These are phyloP conservation scores for Pseudomugil gertrudae DNA, from an alignment of 2,797 vertebrate species.

Conservation along the genomic window DNA sequence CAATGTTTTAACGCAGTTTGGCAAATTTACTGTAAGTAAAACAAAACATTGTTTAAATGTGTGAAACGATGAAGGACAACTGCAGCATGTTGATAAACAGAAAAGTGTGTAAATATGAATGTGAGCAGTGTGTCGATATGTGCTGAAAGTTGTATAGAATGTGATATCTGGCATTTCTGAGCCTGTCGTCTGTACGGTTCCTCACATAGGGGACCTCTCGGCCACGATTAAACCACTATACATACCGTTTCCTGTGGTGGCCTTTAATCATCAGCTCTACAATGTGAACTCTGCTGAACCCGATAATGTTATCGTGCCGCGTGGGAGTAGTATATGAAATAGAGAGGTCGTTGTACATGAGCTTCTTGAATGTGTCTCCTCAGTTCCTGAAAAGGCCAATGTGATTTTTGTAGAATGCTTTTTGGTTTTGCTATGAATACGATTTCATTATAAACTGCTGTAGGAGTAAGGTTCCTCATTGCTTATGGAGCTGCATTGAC, in stretches of 20 bases:
- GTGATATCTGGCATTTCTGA: constrained; percentile 55
- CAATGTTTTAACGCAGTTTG: constrained; percentile 43
- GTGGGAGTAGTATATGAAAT: constrained; percentile 47
- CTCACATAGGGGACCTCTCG: constrained; percentile 4
- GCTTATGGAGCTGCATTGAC: constrained; percentile 52
- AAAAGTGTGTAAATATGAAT: constrained; percentile 29
- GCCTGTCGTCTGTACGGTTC: constrained; percentile 35
- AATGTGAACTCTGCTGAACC: constrained; percentile 51
- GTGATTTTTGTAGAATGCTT: constrained; percentile 40
- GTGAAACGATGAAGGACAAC: constrained; percentile 1
- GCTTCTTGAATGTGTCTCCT: constrained; percentile 73
- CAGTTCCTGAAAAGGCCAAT: constrained; percentile 40
- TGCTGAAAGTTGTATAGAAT: constrained; percentile 4
- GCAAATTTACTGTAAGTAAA: constrained; percentile 10
- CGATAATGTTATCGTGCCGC: constrained; percentile 44
- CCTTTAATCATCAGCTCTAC: constrained; percentile 57
- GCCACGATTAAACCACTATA: constrained; percentile 52
- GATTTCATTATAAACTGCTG: constrained; percentile 39
- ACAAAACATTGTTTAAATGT: constrained; percentile 9
- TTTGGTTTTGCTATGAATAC: constrained; percentile 33
- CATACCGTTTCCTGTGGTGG: constrained; percentile 45
- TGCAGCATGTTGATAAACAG: constrained; percentile 55
- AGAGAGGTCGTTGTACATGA: constrained; percentile 36
- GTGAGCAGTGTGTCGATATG: neutral
- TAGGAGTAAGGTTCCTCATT: constrained; percentile 32